Conservation (phyloP, 2,888 invertebrate species). For the Zygothrica quintamaculata region DNA sequence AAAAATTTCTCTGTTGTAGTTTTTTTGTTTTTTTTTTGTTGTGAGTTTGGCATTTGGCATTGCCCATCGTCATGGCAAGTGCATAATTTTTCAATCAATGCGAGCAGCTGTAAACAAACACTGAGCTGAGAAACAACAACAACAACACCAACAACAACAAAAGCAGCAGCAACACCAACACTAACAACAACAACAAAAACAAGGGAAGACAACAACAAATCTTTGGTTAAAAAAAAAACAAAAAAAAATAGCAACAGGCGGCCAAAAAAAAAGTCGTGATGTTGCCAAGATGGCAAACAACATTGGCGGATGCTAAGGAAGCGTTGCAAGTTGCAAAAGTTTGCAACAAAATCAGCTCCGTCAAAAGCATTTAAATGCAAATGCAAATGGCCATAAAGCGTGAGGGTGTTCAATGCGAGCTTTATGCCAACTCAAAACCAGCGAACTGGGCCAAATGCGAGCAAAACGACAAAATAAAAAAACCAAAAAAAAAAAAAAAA, state of each 20-base stretch:
- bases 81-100: conserved; percentile 79
- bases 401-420: conserved; percentile 78
- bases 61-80: conserved; percentile 79
- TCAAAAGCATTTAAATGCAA: conserved; percentile 77
- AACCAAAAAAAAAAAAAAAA: too few relatives aligned
- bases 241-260: conserved; percentile 23
- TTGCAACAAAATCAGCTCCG: conserved; percentile 41
- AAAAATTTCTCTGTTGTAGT: conserved; percentile 41
- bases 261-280: conserved; percentile 28
- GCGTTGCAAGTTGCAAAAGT: conserved; percentile 30
- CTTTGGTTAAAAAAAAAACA: conserved; percentile 11
- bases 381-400: conserved; percentile 77
- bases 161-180: too few relatives aligned
- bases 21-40: too few relatives aligned
- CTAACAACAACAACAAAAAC: too few relatives aligned
- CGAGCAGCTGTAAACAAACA: conserved; percentile 80
- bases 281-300: conserved; percentile 6
- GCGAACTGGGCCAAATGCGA: conserved; percentile 78
- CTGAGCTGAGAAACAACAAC: conserved; percentile 42
- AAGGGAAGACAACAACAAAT: too few relatives aligned
- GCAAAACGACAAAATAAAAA: too few relatives aligned
- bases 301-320: conserved; percentile 49
- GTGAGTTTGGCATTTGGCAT: conserved; percentile 72
- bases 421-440: conserved; percentile 57
- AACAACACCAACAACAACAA: too few relatives aligned